phyloP scores from a whole-genome alignment of 2,888 invertebrate genomes.

The Drosophila conformis region DNA sequence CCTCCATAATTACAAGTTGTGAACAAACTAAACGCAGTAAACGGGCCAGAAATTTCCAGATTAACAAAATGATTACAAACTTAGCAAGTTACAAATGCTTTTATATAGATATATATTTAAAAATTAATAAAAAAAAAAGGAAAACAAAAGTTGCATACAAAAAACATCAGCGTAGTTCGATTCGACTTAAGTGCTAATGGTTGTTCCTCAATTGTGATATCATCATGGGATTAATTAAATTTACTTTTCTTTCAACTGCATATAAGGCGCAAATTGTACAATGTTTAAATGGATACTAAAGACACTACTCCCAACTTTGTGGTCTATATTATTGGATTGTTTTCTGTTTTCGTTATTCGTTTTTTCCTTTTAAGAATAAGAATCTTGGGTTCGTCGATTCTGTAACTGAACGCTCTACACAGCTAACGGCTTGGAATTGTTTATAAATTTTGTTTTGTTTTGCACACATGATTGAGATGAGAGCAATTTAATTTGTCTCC shows the following conservation, averaged over 20 bases:
- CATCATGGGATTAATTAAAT: conserved; percentile 22
- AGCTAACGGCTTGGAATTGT: conserved; percentile 56
- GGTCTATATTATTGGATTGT: conserved; percentile 16
- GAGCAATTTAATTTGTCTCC: conserved; percentile 51
- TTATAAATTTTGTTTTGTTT: conserved; percentile 53
- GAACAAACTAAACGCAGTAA: conserved; percentile 23
- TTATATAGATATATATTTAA: conserved; percentile 20
- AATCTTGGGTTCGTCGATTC: conserved; percentile 33
- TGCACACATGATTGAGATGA: conserved; percentile 55
- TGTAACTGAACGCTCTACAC: conserved; percentile 30
- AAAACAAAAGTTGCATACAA: conserved; percentile 22
- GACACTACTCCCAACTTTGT: conserved; percentile 64
- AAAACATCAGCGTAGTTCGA: conserved; percentile 35
- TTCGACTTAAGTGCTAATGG: conserved; percentile 52
- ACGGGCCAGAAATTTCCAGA: conserved; percentile 18
- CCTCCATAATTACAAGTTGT: conserved; percentile 3
- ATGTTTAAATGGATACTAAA: conserved; percentile 51
- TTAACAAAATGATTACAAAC: conserved; percentile 34
- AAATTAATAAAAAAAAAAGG: not conserved
- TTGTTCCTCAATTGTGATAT: conserved; percentile 56
- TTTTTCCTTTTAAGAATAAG: conserved; percentile 21
- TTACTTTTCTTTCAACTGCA: conserved; percentile 38
- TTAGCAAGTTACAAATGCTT: conserved; percentile 48
- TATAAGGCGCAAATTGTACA: conserved; percentile 46
- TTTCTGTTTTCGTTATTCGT: not conserved